These are phyloP conservation scores for Hydrolagus affinis DNA, from an alignment of 2,113 vertebrate genomes.

Conservation along the genomic window DNA sequence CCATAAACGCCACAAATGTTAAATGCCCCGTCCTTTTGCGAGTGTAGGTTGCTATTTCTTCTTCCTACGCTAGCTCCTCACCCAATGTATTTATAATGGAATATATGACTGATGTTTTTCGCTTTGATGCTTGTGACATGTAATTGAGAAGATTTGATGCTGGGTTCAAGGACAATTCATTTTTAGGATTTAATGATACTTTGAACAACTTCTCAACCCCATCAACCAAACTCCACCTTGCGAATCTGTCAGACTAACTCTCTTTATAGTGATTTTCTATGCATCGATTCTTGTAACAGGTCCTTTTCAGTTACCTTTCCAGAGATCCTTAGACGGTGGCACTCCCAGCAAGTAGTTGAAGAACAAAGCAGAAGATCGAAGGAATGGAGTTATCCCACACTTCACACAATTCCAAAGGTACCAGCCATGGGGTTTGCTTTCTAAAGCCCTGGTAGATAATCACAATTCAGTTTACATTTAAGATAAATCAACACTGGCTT, in stretches of 20 bases:
- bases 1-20: neutral
- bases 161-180: too few species aligned
- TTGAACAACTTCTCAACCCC: neutral
- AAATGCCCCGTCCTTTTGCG: neutral
- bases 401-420: slow-evolving; percentile 70
- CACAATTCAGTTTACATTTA: neutral
- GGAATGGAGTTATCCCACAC: slow-evolving; percentile 75
- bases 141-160: too few species aligned
- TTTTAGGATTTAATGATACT: too few species aligned
- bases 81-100: neutral
- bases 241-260: neutral
- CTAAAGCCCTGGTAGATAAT: slow-evolving; percentile 11
- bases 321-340: slow-evolving; percentile 79
- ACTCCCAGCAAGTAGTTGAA: slow-evolving; percentile 88
- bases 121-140: neutral
- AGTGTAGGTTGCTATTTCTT: neutral
- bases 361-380: slow-evolving; percentile 82
- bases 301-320: slow-evolving; percentile 51
- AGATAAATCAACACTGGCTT: neutral
- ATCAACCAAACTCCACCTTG: neutral
- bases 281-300: neutral
- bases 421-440: slow-evolving; percentile 47
- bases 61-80: neutral
- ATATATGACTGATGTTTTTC: neutral
- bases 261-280: too few species aligned